phyloP scores from a whole-genome alignment of 2,113 vertebrate genomes.

The Copsychus sechellarum region DNA sequence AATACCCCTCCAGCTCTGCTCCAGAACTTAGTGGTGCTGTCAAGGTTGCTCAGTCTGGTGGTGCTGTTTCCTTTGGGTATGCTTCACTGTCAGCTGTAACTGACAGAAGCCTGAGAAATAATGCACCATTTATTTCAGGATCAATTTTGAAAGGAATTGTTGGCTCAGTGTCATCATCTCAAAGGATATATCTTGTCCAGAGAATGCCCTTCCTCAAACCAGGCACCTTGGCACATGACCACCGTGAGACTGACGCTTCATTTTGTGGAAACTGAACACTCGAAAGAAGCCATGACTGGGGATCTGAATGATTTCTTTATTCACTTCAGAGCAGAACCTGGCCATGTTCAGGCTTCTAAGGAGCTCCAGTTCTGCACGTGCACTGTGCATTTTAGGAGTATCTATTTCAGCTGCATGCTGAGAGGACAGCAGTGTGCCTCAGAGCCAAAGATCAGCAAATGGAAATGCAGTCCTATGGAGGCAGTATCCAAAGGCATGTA shows the following conservation, averaged over 20 bases:
- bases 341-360: not conserved
- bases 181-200: slow-evolving; percentile 5
- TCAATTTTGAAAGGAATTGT: not conserved
- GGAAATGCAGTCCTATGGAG: not conserved
- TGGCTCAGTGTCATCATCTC: not conserved
- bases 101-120: not conserved
- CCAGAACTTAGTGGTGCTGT: rapidly evolving
- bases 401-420: not conserved
- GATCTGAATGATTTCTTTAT: slow-evolving; percentile 15
- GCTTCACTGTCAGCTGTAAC: not conserved
- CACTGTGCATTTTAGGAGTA: not conserved
- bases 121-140: not conserved
- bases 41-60: not conserved
- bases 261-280: slow-evolving; percentile 6
- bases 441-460: not conserved
- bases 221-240: not conserved
- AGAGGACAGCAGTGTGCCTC: not conserved
- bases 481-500: not conserved
- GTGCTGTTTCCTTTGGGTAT: not conserved
- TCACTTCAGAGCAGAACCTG: not conserved
- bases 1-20: not conserved
- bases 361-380: not conserved
- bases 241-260: rapidly evolving
- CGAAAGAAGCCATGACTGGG: not conserved
- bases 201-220: not conserved